Percentiles rank a stretch among this genome's conserved stretches.
These are phyloP conservation scores for Drymodes brunneopygia DNA, from an alignment of 2,113 vertebrate genomes.

Conservation along the genomic window DNA sequence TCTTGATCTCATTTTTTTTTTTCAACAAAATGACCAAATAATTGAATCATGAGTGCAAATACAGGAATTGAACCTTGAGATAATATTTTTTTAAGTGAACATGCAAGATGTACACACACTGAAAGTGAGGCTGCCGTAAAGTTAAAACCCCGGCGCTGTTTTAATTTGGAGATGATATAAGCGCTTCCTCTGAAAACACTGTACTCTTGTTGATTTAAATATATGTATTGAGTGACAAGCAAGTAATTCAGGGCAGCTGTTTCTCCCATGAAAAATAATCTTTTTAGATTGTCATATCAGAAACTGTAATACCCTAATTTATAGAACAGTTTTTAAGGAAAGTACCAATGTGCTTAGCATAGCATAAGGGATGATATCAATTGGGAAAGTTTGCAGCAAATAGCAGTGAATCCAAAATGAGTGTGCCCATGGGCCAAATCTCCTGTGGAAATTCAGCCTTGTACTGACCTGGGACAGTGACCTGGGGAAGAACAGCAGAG, in stretches of 20 bases:
- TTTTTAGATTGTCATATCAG: background rate
- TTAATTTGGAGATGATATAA: background rate
- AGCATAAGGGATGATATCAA: background rate
- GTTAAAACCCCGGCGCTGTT: background rate
- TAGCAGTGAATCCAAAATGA: background rate
- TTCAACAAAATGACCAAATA: background rate
- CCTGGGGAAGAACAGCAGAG: background rate
- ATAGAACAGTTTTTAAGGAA: background rate
- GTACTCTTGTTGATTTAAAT: background rate
- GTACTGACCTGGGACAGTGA: background rate
- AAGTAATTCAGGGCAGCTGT: background rate
- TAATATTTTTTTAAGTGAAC: background rate
- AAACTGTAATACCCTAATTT: background rate
- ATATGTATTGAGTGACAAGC: background rate
- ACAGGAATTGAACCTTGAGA: background rate
- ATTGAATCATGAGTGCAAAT: background rate
- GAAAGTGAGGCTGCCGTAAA: background rate
- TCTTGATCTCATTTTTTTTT: background rate
- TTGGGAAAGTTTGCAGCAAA: background rate
- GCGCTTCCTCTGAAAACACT: background rate
- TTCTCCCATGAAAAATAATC: background rate
- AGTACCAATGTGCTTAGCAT: background rate
- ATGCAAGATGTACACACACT: background rate
- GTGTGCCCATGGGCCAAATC: background rate
- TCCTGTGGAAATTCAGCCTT: background rate